These are phyloP conservation scores for Aviceda subcristata DNA, from an alignment of 2,113 vertebrate genomes.

Conservation along the genomic window DNA sequence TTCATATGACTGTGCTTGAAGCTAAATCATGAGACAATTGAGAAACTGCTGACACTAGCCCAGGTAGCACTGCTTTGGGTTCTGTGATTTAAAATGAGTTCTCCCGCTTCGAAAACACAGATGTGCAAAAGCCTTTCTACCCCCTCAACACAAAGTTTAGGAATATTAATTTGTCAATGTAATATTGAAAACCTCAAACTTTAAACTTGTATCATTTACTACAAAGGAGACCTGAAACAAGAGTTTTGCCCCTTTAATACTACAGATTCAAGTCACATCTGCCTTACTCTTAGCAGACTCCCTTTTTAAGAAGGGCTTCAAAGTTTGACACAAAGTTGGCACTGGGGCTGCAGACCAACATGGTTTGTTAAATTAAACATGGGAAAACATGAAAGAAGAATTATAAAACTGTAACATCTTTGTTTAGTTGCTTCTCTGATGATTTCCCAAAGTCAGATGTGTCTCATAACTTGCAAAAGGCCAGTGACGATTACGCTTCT, in stretches of 20 bases:
- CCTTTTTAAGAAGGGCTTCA: neutral
- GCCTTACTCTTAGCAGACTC: neutral
- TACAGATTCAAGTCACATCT: neutral
- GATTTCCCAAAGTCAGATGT: neutral
- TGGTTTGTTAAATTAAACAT: neutral
- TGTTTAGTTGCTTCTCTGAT: neutral
- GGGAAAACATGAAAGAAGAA: neutral
- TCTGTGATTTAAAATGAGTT: neutral
- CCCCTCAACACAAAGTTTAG: neutral
- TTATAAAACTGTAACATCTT: neutral
- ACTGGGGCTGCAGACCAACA: neutral
- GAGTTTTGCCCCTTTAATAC: neutral
- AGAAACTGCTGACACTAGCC: neutral
- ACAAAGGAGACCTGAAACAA: no score
- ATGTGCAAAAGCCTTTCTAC: neutral
- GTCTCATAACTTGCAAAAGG: neutral
- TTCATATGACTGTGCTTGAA: constrained; percentile 42
- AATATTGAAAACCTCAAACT: neutral
- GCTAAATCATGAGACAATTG: neutral
- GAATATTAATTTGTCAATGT: neutral
- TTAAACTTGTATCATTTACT: no score
- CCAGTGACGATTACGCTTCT: neutral
- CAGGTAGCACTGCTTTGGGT: neutral
- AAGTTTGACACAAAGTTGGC: neutral
- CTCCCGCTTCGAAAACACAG: neutral